A percentile compares a stretch with the other conserved stretches of the same genome.
Evolutionary conservation across 2,797 vertebrate species (phyloP).

Genomic region (Decapterus maruadsi): DNA sequence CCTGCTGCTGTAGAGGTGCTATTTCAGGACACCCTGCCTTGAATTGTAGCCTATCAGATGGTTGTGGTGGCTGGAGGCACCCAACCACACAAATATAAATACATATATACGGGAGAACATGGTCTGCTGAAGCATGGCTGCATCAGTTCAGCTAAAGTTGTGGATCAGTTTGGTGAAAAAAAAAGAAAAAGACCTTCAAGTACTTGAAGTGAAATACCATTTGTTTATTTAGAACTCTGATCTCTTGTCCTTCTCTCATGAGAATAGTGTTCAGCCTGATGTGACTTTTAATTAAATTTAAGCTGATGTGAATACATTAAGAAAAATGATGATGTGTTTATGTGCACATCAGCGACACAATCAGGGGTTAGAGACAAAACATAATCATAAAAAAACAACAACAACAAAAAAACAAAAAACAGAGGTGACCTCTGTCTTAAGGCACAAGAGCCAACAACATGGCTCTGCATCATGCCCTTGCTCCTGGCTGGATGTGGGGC

Average conservation of each 20-base stretch:
- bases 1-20: too few relatives aligned
- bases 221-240: neutral
- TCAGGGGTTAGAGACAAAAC: neutral
- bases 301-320: neutral
- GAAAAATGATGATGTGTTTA: neutral
- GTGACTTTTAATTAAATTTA: neutral
- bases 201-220: slow-evolving; percentile 3
- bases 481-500: neutral
- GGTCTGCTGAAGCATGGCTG: neutral
- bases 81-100: too few relatives aligned
- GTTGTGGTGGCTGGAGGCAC: too few relatives aligned
- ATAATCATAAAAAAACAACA: slow-evolving; percentile 5
- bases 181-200: neutral
- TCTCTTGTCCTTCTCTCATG: neutral
- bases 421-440: neutral
- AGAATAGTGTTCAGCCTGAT: neutral
- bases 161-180: neutral
- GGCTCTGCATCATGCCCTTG: neutral
- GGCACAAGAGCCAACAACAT: slow-evolving; percentile 7
- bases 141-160: too few relatives aligned
- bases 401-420: too few relatives aligned
- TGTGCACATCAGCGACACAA: neutral
- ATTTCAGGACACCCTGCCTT: too few relatives aligned
- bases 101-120: too few relatives aligned
- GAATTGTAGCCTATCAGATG: too few relatives aligned